Evolutionary conservation across 2,888 invertebrate genomes (phyloP), one percentile per base, ranked within the genome.

Genomic region (Colostygia pectinataria): DNA sequence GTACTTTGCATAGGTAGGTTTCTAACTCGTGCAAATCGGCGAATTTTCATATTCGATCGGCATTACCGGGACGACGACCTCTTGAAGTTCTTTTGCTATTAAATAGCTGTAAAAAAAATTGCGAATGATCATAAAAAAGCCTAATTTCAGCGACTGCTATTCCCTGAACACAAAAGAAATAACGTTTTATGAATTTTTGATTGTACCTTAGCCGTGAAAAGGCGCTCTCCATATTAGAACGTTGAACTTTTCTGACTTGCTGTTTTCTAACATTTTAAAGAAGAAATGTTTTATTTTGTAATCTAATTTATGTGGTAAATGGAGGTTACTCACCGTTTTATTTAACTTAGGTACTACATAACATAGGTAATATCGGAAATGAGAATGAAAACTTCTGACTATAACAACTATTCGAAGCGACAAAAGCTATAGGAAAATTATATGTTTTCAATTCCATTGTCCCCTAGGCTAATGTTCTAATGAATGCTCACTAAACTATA

Each of bases 51-150:
- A 53, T 44, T 32, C 50, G 25, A 14, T 36, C 34, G 40, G 52
- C 52, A 60, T 59, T 56, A 53, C 33, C 40, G 57, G 68, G 57
- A 29, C 66, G 42, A 45, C 51, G 64, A 70, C 62, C 70, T 45
- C 60, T 37, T 14, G 14, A 40, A 49, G 53, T 55, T 52, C 23
- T 61, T 53, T 49, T 31, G 46, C 33, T 49, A 34, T 42, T 51
- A 51, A 59, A 42, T 58, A 41, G 33, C 50, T 54, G 51, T 42
- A 51, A 62, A 41, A 55, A 47, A 57, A 65, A 58, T 56, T 49
- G 47, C 37, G 43, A 52, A 60, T 55, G 55, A 60, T 52, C 46
- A 29, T 46, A 55, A 58, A 51, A 65, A 61, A 29, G 55, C 43
- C 55, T 53, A 33, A 46, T 49, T 51, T 40, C 38, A 33, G 32